Conservation (phyloP, 2,888 invertebrate genomes). For the Napeogenes inachia region DNA sequence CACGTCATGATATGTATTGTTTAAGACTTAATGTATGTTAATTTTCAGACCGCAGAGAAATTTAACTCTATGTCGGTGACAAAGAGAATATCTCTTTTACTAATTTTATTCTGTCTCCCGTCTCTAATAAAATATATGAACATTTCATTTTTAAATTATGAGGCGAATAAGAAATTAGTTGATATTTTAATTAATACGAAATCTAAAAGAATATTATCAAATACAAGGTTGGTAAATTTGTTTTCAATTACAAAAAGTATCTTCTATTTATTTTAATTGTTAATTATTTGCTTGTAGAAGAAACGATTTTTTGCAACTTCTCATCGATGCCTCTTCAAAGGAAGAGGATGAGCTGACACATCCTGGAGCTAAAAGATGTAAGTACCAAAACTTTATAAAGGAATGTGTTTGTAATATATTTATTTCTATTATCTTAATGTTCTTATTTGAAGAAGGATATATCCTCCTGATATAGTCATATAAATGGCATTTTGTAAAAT, state of each 20-base stretch:
- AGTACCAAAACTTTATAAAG: slow-evolving; percentile 26
- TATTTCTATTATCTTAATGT: no score
- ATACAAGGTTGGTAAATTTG: slow-evolving; percentile 47
- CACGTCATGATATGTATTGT: no score
- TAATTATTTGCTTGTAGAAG: slow-evolving; percentile 20
- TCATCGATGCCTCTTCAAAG: slow-evolving; percentile 65
- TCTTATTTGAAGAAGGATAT: no score
- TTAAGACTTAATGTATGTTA: background rate
- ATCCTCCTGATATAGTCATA: no score
- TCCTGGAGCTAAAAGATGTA: slow-evolving; percentile 40
- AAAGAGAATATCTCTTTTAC: slow-evolving; percentile 53
- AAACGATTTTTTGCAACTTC: slow-evolving; percentile 60
- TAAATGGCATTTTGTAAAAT: no score
- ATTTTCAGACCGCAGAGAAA: slow-evolving; percentile 61
- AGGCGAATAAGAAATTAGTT: slow-evolving; percentile 52
- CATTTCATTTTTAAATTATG: slow-evolving; percentile 58
- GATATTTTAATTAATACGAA: slow-evolving; percentile 60
- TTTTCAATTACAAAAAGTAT: no score
- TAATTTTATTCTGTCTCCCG: slow-evolving; percentile 56
- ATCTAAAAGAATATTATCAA: slow-evolving; percentile 51
- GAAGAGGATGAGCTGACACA: slow-evolving; percentile 46
- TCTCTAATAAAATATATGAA: slow-evolving; percentile 47
- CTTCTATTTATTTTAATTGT: background rate
- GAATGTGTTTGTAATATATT: no score
- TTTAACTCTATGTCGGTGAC: slow-evolving; percentile 55